Evolutionary conservation across 1,140 invertebrate genomes (phyloP).

Genomic region (Aradophagus sp.): DNA sequence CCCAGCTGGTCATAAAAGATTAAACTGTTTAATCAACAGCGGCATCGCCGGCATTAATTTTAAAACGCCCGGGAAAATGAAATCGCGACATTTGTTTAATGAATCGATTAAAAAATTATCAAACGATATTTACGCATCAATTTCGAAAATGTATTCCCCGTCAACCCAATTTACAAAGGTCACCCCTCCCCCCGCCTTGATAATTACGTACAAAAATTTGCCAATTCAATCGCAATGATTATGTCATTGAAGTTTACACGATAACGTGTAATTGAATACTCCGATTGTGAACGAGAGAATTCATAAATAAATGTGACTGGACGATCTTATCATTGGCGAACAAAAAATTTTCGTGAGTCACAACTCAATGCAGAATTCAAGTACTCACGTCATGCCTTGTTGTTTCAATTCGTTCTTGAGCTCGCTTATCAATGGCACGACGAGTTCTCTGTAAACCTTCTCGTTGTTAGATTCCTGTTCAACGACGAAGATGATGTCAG

Average conservation of each 20-base stretch:
- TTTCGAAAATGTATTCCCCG: too few species aligned
- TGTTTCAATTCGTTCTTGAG: constrained; percentile 73
- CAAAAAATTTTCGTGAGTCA: constrained; percentile 22
- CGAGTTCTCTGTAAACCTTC: constrained; percentile 73
- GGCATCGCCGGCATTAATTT: too few species aligned
- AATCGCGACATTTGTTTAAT: too few species aligned
- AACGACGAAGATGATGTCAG: constrained; percentile 83
- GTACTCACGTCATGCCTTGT: constrained; percentile 78
- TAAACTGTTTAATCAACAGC: too few species aligned
- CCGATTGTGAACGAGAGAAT: constrained; percentile 6
- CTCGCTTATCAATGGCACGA: constrained; percentile 69
- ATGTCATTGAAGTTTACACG: constrained; percentile 3
- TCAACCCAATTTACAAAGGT: too few species aligned
- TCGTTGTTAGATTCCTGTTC: constrained; percentile 76
- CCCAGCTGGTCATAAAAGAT: too few species aligned
- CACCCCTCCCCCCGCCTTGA: too few species aligned
- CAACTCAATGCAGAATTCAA: constrained; percentile 1
- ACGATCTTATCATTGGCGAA: constrained; percentile 13
- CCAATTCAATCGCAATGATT: constrained; percentile 1
- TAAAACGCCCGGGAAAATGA: too few species aligned
- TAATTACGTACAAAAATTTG: too few species aligned
- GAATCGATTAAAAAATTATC: too few species aligned
- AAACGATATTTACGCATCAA: too few species aligned
- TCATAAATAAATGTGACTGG: constrained; percentile 11
- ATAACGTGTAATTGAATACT: constrained; percentile 5